Evolutionary conservation across 1,140 invertebrate genomes (phyloP), one percentile per base, ranked within the genome.

Genomic region (Bombus breviceps): DNA sequence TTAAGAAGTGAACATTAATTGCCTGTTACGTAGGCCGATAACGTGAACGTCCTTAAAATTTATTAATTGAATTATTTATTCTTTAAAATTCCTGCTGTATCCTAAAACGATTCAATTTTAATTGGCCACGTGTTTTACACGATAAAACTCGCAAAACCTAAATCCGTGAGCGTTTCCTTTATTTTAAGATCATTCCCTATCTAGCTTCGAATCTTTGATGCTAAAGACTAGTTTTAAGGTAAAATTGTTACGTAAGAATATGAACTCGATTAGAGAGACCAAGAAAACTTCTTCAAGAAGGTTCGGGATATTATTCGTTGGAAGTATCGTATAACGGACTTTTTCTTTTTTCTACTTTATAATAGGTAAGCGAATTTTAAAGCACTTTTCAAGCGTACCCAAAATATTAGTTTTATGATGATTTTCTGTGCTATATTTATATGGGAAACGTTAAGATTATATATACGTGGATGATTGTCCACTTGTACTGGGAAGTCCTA

Each of bases 391-490:
- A 87, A 86, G 83, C 66, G 68, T 91, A 90, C 64, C 72, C 37
- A 90, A 90, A 90, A 90, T 90, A 88, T 88, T 86, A 57, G 28
- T 75, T 80, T 43, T 47, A 47, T 75, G 39, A 85, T 47, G 41
- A n/a, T 74, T 59, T 83, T 37, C 41, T 83, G 32, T 78, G 62
- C 62, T 86, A 79, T 68, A 41, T 68, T 76, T 37, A 77, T 71
- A 80, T 25, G 66, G 75, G 77, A 81, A 76, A 83, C 34, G 74
- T 78, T 53, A 64, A 41, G 62, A 69, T 64, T 77, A 37, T 59
- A 5, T 43, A 43, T 68, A 62, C 72, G 41, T 88, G 72, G 57
- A 74, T 71, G 73, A 69, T 89, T 87, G 73, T 81, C 77, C 78
- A 77, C 74, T 76, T 43, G 71, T 76, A 74, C n/a, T 75, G 64